Conservation (phyloP, 2,113 vertebrate genomes). For the Butorides virescens region DNA sequence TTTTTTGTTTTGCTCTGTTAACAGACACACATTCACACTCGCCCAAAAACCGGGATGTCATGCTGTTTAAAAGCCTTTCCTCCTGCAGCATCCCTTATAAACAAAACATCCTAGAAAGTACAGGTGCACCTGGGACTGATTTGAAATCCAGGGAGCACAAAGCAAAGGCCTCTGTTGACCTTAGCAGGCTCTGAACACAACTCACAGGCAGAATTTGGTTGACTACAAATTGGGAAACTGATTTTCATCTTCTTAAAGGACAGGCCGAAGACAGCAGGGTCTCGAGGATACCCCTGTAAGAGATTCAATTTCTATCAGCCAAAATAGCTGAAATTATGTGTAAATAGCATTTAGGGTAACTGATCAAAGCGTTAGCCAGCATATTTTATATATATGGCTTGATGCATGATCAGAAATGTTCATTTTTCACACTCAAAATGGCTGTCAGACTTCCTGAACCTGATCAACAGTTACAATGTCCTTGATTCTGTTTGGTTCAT, state of each 20-base stretch:
- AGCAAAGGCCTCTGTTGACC: background rate
- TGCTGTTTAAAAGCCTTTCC: background rate
- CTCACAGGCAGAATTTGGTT: background rate
- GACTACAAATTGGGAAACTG: background rate
- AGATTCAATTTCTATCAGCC: background rate
- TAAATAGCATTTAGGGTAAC: background rate
- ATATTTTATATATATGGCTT: too few species aligned
- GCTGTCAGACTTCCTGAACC: background rate
- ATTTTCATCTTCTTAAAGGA: background rate
- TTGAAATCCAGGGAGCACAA: background rate
- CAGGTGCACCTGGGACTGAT: background rate
- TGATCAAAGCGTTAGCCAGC: background rate
- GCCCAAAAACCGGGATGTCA: background rate
- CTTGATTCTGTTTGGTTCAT: background rate
- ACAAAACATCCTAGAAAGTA: background rate
- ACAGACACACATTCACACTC: too few species aligned
- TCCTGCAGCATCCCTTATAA: background rate
- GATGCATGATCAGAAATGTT: background rate
- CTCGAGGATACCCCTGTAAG: background rate
- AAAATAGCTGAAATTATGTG: background rate
- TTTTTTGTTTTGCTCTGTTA: background rate
- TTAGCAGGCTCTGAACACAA: background rate
- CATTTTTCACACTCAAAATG: background rate
- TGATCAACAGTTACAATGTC: background rate
- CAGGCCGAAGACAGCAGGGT: background rate